phyloP scores from a whole-genome alignment of 1,140 invertebrate species.

The Microplitis demolitor region DNA sequence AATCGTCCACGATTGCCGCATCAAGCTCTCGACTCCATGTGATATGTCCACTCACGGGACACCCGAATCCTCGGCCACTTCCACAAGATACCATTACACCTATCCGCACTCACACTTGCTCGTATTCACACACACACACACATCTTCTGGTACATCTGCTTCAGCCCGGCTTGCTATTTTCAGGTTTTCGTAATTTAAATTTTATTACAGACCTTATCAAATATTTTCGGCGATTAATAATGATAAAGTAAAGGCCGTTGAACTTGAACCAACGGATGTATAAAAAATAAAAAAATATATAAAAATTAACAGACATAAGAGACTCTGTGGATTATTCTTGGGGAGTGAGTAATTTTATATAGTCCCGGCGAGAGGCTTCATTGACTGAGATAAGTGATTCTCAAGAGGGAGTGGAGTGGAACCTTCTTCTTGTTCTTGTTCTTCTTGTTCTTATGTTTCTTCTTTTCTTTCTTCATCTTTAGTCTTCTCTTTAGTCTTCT shows the following conservation, averaged over 20 bases:
- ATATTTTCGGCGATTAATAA: too few species aligned
- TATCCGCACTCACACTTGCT: too few species aligned
- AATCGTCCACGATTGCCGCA: background rate
- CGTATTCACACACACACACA: too few species aligned
- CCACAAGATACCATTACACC: too few species aligned
- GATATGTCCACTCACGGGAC: background rate
- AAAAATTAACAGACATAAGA: background rate
- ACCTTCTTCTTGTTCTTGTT: too few species aligned
- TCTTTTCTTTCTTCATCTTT: background rate
- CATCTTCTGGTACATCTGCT: too few species aligned
- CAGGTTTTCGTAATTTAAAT: too few species aligned
- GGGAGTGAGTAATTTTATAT: background rate
- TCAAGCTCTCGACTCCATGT: background rate
- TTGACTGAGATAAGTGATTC: conserved; percentile 26
- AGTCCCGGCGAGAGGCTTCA: conserved; percentile 1
- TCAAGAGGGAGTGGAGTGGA: background rate
- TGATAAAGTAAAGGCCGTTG: too few species aligned
- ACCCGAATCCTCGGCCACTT: background rate
- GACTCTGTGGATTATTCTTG: background rate
- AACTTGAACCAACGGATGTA: too few species aligned
- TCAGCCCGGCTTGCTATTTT: too few species aligned
- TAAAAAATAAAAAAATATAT: background rate
- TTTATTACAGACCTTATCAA: too few species aligned
- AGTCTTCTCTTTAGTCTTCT: background rate
- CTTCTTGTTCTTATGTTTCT: too few species aligned